Evolutionary conservation across 2,888 invertebrate genomes (phyloP).

Genomic region (Drosophila multiciliata): DNA sequence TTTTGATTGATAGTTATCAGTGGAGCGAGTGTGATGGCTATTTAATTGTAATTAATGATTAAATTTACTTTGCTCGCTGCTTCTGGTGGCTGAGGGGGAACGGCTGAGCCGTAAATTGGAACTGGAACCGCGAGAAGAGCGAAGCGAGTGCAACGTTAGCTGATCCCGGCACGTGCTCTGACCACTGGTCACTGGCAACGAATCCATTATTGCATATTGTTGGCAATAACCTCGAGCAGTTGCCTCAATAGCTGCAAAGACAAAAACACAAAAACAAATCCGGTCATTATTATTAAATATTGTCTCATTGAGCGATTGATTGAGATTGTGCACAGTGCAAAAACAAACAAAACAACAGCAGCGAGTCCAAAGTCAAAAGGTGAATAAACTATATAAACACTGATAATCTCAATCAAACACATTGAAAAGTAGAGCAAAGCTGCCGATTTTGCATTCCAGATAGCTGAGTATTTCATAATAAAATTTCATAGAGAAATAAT

Average conservation of each 20-base stretch:
- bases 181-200: conserved; percentile 45
- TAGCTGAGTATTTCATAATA: conserved; percentile 1
- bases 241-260: conserved; percentile 59
- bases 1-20: conserved; percentile 25
- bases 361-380: conserved; percentile 74
- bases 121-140: conserved; percentile 68
- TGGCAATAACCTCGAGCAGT: conserved; percentile 40
- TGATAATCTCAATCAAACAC: conserved; percentile 58
- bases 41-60: conserved; percentile 6
- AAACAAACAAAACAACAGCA: conserved; percentile 14
- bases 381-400: conserved; percentile 67
- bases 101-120: conserved; percentile 81
- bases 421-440: conserved; percentile 58
- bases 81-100: conserved; percentile 83
- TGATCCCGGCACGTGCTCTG: conserved; percentile 63
- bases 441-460: conserved; percentile 12
- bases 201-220: conserved; percentile 71
- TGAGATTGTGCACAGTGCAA: conserved; percentile 25
- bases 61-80: conserved; percentile 83
- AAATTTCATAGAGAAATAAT: conserved; percentile 23
- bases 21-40: background rate
- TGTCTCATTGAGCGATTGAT: conserved; percentile 49
- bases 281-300: conserved; percentile 20
- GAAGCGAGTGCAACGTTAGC: conserved; percentile 59
- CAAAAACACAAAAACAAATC: conserved; percentile 14